Conservation (phyloP, 2,888 invertebrate genomes). For the Sycophila texana region DNA sequence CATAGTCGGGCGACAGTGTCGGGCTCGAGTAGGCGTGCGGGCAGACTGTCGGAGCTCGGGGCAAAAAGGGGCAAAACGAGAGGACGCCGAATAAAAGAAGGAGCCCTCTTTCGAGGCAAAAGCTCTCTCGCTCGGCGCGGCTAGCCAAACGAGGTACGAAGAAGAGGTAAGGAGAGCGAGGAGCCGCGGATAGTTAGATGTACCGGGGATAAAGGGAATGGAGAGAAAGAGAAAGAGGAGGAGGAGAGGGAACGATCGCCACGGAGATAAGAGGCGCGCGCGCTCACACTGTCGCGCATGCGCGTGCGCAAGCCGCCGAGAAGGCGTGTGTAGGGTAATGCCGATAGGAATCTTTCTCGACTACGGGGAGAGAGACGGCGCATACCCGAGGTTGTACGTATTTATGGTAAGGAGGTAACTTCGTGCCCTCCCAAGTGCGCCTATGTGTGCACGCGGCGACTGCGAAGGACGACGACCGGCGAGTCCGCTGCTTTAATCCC, state of each 20-base stretch:
- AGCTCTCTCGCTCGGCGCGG: background rate
- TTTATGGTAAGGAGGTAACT: conserved; percentile 50
- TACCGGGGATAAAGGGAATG: conserved; percentile 52
- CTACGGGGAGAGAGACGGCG: background rate
- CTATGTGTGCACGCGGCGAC: background rate
- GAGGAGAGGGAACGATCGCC: conserved; percentile 46
- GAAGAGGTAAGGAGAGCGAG: conserved; percentile 42
- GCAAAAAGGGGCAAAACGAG: background rate
- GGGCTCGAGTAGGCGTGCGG: background rate
- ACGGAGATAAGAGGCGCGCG: conserved; percentile 39
- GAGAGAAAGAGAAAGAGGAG: conserved; percentile 56
- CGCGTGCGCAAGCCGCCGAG: conserved; percentile 4
- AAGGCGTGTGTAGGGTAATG: conserved; percentile 53
- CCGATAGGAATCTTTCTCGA: conserved; percentile 54
- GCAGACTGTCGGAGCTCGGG: background rate
- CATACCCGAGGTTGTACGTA: conserved; percentile 39
- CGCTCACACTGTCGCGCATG: background rate
- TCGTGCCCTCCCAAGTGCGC: conserved; percentile 28
- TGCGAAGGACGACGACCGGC: conserved; percentile 24
- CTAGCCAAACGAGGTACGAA: conserved; percentile 28
- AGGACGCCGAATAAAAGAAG: conserved; percentile 32
- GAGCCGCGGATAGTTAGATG: conserved; percentile 32
- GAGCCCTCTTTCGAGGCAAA: conserved; percentile 7
- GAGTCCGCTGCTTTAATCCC: background rate
- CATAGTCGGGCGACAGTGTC: no score